Conservation (phyloP, 2,797 vertebrate genomes). For the Martes flavigula region DNA sequence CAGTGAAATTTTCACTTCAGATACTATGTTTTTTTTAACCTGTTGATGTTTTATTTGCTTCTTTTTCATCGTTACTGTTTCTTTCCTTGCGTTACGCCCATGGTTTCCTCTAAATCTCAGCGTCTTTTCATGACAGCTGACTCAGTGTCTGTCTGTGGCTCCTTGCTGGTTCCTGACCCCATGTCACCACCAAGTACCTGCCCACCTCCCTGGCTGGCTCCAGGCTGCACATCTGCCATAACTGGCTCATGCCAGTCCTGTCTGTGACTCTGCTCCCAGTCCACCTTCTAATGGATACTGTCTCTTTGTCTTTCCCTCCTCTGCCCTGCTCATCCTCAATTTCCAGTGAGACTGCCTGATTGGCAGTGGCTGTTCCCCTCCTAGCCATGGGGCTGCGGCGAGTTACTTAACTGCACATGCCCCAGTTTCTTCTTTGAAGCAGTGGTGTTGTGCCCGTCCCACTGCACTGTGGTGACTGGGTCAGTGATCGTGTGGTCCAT, state of each 20-base stretch:
- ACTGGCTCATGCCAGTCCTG: not conserved
- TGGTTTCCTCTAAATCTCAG: not conserved
- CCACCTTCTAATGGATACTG: not conserved
- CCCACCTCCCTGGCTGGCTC: not conserved
- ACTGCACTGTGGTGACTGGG: not conserved
- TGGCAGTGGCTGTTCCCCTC: not conserved
- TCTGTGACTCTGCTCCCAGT: not conserved
- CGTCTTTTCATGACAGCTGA: not conserved
- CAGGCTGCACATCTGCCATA: not conserved
- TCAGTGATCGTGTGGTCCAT: rapidly evolving
- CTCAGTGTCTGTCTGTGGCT: not conserved
- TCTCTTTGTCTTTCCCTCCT: not conserved
- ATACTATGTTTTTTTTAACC: not conserved
- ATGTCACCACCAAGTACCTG: not conserved
- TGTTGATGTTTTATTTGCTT: not conserved
- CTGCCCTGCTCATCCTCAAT: not conserved
- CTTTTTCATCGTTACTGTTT: not conserved
- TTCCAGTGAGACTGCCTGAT: not conserved
- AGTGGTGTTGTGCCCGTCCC: not conserved
- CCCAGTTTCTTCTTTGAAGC: not conserved
- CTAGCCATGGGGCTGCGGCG: not conserved
- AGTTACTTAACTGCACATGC: not conserved
- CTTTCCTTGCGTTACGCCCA: not conserved
- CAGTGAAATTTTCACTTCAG: not conserved
- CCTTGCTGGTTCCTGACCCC: not conserved